phyloP scores from a whole-genome alignment of 1,140 invertebrate species.

The Pogonomyrmex barbatus region DNA sequence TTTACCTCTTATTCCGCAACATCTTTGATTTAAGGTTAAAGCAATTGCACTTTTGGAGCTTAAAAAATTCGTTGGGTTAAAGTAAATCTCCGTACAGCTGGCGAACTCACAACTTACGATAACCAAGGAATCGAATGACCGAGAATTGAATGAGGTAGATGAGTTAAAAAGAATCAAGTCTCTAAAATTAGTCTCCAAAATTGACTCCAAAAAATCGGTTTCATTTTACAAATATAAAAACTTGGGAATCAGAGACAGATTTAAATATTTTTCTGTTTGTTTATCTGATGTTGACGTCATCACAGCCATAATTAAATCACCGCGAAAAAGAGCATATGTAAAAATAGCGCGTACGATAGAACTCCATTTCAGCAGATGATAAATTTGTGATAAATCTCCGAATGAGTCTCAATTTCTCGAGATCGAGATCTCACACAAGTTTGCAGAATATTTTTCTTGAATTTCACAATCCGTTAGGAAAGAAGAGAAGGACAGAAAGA shows the following conservation, averaged over 20 bases:
- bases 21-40: neutral
- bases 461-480: neutral
- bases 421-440: neutral
- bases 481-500: neutral
- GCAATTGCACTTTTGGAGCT: neutral
- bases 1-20: conserved; percentile 6
- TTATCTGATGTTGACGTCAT: neutral
- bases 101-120: neutral
- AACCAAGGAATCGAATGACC: neutral
- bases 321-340: neutral
- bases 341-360: neutral
- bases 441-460: conserved; percentile 1
- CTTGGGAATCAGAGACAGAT: neutral
- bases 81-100: neutral
- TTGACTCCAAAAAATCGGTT: neutral
- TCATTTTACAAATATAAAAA: neutral
- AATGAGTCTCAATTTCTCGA: too few species aligned
- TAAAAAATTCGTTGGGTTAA: neutral
- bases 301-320: neutral
- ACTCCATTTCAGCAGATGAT: neutral
- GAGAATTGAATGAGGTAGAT: neutral
- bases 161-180: neutral
- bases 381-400: too few species aligned
- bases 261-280: neutral
- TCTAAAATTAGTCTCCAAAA: too few species aligned